These are phyloP conservation scores for Polyommatus icarus DNA, from an alignment of 2,888 invertebrate species.

Conservation along the genomic window DNA sequence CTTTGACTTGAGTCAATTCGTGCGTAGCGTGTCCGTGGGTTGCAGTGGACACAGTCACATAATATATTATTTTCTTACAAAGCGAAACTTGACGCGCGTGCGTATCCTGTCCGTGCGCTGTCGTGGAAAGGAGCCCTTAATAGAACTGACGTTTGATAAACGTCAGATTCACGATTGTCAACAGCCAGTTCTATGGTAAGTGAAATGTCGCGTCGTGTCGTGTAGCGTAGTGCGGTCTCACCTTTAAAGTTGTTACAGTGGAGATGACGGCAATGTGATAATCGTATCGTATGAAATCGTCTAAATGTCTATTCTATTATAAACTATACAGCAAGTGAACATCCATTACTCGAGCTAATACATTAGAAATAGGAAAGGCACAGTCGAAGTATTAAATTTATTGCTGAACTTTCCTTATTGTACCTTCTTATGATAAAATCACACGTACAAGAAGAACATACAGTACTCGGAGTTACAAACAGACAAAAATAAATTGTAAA, in stretches of 20 bases:
- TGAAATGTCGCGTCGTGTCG: too few species aligned
- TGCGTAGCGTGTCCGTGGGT: too few species aligned
- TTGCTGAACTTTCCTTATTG: constrained; percentile 78
- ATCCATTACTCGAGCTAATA: constrained; percentile 72
- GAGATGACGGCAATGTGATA: not conserved
- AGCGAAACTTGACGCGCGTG: too few species aligned
- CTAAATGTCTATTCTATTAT: constrained; percentile 46
- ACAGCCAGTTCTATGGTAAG: too few species aligned
- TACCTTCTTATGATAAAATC: constrained; percentile 54
- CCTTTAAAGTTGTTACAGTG: not conserved
- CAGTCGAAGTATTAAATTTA: constrained; percentile 80
- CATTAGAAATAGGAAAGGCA: constrained; percentile 80
- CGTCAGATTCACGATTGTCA: too few species aligned
- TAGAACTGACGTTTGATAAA: too few species aligned
- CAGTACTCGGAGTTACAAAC: constrained; percentile 8
- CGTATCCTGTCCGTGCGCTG: too few species aligned
- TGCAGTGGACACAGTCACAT: too few species aligned
- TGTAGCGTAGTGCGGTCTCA: not conserved
- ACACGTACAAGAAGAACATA: constrained; percentile 41
- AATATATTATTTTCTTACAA: too few species aligned
- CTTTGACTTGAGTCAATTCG: too few species aligned
- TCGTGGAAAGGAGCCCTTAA: too few species aligned
- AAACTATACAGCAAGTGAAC: constrained; percentile 67
- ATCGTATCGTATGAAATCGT: constrained; percentile 50
- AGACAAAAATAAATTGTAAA: constrained; percentile 47